A percentile compares a stretch with the other conserved stretches of the same genome.
phyloP scores from a whole-genome alignment of 2,888 invertebrate genomes.

The Isoperla grammatica region DNA sequence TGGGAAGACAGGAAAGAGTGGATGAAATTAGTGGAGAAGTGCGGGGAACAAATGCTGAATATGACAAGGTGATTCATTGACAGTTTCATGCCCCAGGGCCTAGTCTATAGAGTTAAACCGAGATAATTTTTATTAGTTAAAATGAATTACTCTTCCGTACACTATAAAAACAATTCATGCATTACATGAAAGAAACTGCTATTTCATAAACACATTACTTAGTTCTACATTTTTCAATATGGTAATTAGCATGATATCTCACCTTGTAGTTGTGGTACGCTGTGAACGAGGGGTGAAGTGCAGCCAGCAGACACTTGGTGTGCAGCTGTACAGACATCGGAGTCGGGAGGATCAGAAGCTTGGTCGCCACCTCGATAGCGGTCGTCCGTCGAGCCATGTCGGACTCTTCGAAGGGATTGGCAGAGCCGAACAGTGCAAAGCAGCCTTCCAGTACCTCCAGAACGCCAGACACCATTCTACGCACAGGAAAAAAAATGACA shows the following conservation, averaged over 20 bases:
- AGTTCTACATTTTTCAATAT: too few species aligned
- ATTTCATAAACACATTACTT: too few species aligned
- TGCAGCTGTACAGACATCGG: constrained; percentile 66
- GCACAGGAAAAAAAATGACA: constrained; percentile 3
- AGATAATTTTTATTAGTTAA: too few species aligned
- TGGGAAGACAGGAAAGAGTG: too few species aligned
- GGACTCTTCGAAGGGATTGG: constrained; percentile 42
- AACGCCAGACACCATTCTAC: constrained; percentile 57
- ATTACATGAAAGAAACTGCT: too few species aligned
- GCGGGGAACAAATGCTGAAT: too few species aligned
- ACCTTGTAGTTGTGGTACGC: constrained; percentile 83
- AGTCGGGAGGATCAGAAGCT: constrained; percentile 62
- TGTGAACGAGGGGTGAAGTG: constrained; percentile 65
- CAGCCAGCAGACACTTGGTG: constrained; percentile 76
- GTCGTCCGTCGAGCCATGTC: constrained; percentile 47
- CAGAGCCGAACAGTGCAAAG: constrained; percentile 49
- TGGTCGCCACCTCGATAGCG: constrained; percentile 60
- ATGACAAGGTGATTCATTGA: too few species aligned
- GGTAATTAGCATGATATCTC: constrained; percentile 36
- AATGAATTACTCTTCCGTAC: too few species aligned
- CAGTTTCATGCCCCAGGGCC: too few species aligned
- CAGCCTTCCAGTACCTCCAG: constrained; percentile 71
- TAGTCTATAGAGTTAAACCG: too few species aligned
- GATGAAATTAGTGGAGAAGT: too few species aligned
- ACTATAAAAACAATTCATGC: too few species aligned